Base-by-base conservation (phyloP, 2,797 vertebrate genomes). In the Eleutherodactylus coqui region DNA sequence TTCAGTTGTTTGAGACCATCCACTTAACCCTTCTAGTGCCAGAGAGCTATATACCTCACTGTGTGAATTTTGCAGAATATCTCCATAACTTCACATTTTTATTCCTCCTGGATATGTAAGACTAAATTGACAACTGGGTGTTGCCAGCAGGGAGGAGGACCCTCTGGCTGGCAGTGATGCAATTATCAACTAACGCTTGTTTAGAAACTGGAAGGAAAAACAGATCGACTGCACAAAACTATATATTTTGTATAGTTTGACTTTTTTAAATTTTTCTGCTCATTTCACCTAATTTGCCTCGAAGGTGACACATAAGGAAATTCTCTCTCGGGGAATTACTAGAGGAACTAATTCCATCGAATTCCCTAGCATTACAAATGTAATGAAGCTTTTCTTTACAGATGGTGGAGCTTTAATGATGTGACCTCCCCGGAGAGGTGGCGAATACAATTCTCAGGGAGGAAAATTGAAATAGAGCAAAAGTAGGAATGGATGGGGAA, bases 361-460 rank as follows among this genome's bases (percentile, higher is more conserved):
- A 24, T 70, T 70, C 7, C 34, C 29, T 9, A 10, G 34, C 34
- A 70, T 41, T 70, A 38, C 9, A 24, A 70, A 41, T 70, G 67
- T 70, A 41, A 70, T 70, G 19, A 70, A 70, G 34, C 19, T 70
- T 38, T 13, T 70, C 36, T 70, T 41, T 70, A 70, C 67, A 70
- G 67, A 41, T 41, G 67, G 34, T 24, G 19, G 6, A 21, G 34
- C 41, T 70, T 38, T 41, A 70, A 38, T 70, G 21, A 70, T 38
- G 38, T 13, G 9, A 38, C 34, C 34, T 70, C 67, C 19, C 36
- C 5, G 9, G 36, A 41, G 67, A 70, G 21, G 67, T 24, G 4
- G 34, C 24, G 41, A 70, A 34, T 70, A 8, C 2, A 24, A 41
- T 70, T 38, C 34, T 70, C 3, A 38, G 21, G 41, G 67, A 24